Conservation (phyloP, 2,888 invertebrate species). For the Eupithecia centaureata region DNA sequence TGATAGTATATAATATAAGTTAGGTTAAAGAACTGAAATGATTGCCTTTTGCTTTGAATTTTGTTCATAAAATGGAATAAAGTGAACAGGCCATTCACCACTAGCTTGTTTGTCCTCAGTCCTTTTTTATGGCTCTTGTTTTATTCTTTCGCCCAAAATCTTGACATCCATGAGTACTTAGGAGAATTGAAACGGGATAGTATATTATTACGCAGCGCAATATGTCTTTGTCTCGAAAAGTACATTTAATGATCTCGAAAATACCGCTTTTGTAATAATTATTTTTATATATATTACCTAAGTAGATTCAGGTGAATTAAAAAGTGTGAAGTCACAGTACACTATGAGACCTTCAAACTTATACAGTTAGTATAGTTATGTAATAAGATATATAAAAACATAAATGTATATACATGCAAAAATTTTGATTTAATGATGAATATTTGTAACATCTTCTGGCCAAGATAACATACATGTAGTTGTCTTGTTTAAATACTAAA, state of each 20-base stretch:
- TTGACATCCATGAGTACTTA: slow-evolving; percentile 74
- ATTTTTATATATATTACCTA: neutral
- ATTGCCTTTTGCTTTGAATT: too few relatives aligned
- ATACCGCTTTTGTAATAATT: slow-evolving; percentile 21
- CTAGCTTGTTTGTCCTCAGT: slow-evolving; percentile 40
- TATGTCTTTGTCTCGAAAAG: slow-evolving; percentile 57
- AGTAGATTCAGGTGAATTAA: neutral
- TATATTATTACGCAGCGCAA: slow-evolving; percentile 52
- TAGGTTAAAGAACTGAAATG: neutral
- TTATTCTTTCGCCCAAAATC: slow-evolving; percentile 69
- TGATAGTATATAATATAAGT: too few relatives aligned
- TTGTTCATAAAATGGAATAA: neutral
- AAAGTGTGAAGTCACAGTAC: neutral
- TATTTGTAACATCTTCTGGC: neutral
- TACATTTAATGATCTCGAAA: slow-evolving; percentile 48
- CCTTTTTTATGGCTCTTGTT: slow-evolving; percentile 71
- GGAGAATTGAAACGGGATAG: slow-evolving; percentile 68
- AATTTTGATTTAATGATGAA: neutral
- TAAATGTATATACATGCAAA: neutral
- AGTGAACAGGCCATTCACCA: neutral
- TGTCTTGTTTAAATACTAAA: too few relatives aligned
- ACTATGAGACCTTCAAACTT: too few relatives aligned
- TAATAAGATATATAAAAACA: too few relatives aligned
- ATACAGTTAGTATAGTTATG: too few relatives aligned
- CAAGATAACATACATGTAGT: neutral